A percentile compares a stretch with the other conserved stretches of the same genome.
Evolutionary conservation across 2,113 vertebrate species (phyloP).

Genomic region (Otus sunia): DNA sequence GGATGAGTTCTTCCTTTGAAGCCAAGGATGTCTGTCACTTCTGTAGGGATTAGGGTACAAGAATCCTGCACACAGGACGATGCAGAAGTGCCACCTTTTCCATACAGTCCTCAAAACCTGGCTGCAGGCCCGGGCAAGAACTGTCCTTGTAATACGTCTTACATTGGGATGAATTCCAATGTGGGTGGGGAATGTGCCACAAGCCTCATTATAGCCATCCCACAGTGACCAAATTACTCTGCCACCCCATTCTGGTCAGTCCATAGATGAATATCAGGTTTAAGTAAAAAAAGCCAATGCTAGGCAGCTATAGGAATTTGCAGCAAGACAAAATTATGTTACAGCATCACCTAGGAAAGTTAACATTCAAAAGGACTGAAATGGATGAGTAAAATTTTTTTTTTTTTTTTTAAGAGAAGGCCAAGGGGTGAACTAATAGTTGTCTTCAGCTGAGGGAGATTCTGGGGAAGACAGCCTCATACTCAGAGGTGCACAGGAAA

Average conservation of each 20-base stretch:
- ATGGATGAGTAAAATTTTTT: neutral
- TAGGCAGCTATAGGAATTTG: neutral
- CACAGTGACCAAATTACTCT: neutral
- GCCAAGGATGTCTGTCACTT: neutral
- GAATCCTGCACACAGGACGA: neutral
- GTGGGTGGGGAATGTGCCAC: neutral
- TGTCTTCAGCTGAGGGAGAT: neutral
- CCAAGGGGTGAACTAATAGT: neutral
- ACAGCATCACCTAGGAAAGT: neutral
- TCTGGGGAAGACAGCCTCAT: neutral
- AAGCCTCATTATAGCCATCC: neutral
- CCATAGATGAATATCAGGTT: neutral
- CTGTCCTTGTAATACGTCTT: neutral
- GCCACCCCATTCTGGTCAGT: neutral
- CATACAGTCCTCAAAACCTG: neutral
- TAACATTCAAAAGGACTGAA: neutral
- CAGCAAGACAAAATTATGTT: neutral
- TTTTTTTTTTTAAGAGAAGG: neutral
- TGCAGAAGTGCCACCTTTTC: neutral
- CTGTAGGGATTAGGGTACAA: neutral
- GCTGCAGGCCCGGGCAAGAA: neutral
- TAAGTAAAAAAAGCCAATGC: neutral
- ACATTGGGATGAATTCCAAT: fast-evolving
- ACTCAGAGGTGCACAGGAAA: neutral
- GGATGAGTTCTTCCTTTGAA: neutral